Base-by-base conservation (phyloP, 2,797 vertebrate species). In the Oreochromis grahami region DNA sequence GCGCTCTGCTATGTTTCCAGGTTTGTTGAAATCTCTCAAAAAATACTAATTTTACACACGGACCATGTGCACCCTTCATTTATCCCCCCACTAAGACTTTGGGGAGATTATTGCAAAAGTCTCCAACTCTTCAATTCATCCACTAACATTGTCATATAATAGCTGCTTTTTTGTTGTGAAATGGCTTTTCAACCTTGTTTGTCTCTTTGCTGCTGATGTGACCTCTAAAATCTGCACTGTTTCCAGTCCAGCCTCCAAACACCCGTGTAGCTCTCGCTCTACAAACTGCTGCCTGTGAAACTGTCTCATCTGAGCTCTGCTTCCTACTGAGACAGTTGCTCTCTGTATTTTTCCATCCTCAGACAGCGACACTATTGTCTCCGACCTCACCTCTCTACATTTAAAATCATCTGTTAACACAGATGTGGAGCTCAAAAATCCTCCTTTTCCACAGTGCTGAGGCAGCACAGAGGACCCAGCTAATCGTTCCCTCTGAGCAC, bases 381-480 rank as follows among this genome's bases (percentile, higher is more conserved):
- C 11, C 4, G 12, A 13, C 58, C 43, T 51, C 3, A 3, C 70
- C 34, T 84, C 29, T 83, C 24, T 52, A 50, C 50, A 29, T 65
- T 74, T 82, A 56, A 84, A 81, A 36, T 12, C 29, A 1, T 17
- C 9, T 48, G 0, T 48, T 32, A 72, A 72, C 68, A 48, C 10
- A 72, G 74, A 78, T 2, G 43, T 5, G 13, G 78, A 74, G 79
- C 78, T 80, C 11, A 34, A 26, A 80, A 29, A 79, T 3, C 12
- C 17, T 3, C 0, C 11, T 19, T 60, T 12, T 10, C 7, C 3
- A 3, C 58, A 52, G 9, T 79, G 84, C 86, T 85, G 90, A 86
- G 76, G 76, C 83, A 68, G 87, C 82, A 29, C 3, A 4, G 17
- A 8, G 63, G 79, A 76, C 52, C 32, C 68, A 17, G 85, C 83